Conservation (phyloP, 2,797 vertebrate genomes). For the Yasuhikotakia modesta region DNA sequence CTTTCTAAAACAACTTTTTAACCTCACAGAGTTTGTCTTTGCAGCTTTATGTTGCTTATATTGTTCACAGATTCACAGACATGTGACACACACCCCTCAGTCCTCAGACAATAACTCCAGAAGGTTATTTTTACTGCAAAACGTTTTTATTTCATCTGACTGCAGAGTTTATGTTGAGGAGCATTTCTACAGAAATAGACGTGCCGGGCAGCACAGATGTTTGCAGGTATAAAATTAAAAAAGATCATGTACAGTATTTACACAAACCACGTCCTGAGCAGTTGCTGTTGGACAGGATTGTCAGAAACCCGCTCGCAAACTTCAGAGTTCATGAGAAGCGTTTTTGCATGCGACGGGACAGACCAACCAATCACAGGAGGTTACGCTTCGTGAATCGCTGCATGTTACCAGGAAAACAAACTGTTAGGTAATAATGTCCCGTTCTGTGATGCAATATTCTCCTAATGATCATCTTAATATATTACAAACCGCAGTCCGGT, state of each 20-base stretch:
- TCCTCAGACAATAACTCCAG: neutral
- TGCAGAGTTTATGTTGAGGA: slow-evolving; percentile 64
- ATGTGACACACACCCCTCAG: neutral
- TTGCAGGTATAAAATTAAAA: slow-evolving; percentile 85
- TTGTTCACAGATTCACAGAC: neutral
- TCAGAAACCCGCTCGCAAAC: slow-evolving; percentile 61
- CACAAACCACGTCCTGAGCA: slow-evolving; percentile 71
- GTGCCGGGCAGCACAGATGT: slow-evolving; percentile 84
- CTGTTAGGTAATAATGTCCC: neutral
- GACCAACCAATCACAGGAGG: slow-evolving; percentile 13
- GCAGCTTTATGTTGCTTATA: too few species aligned
- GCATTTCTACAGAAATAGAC: slow-evolving; percentile 82
- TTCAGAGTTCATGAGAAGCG: slow-evolving; percentile 43
- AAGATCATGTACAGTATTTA: slow-evolving; percentile 87
- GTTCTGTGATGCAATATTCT: slow-evolving; percentile 20
- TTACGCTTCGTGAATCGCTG: slow-evolving; percentile 38
- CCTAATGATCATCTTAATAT: slow-evolving; percentile 9
- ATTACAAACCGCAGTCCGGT: neutral
- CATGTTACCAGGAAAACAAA: slow-evolving; percentile 46
- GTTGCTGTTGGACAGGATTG: slow-evolving; percentile 66
- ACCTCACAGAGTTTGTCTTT: too few species aligned
- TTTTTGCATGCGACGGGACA: slow-evolving; percentile 58
- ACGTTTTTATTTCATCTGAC: slow-evolving; percentile 77
- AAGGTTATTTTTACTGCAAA: slow-evolving; percentile 75
- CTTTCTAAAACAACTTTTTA: too few species aligned